Conservation (phyloP, 64 coral and sea anemone species). For the Platygyra sinensis region DNA sequence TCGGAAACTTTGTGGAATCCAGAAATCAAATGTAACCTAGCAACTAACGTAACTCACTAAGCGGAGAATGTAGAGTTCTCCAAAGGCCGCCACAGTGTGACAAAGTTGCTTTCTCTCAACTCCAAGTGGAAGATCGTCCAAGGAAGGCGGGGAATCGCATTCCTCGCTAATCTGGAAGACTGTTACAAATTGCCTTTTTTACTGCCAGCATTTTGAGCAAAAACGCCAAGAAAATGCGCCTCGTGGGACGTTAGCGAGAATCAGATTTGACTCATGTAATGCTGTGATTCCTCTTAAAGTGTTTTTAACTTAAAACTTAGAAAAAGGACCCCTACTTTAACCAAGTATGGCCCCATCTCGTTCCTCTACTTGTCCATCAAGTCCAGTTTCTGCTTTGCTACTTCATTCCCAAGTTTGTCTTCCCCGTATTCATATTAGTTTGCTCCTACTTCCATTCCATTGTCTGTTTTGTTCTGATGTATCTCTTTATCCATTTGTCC, state of each 20-base stretch:
- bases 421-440: no score
- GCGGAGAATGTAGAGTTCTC: constrained; percentile 79
- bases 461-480: no score
- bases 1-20: constrained; percentile 62
- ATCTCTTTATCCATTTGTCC: background rate
- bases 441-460: no score
- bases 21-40: constrained; percentile 70
- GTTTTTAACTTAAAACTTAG: no score
- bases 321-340: no score
- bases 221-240: constrained; percentile 57
- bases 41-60: constrained; percentile 49
- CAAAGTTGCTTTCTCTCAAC: constrained; percentile 62
- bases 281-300: background rate
- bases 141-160: constrained; percentile 52
- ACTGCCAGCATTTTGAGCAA: constrained; percentile 76
- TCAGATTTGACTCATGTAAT: constrained; percentile 65
- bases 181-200: constrained; percentile 57
- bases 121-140: constrained; percentile 74
- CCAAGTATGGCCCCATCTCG: no score
- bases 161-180: constrained; percentile 51
- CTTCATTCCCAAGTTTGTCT: no score
- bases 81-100: constrained; percentile 75
- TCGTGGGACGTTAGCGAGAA: constrained; percentile 69
- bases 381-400: background rate
- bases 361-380: background rate